These are phyloP conservation scores for Anthonomus grandis DNA, from an alignment of 1,140 invertebrate species.

Conservation along the genomic window DNA sequence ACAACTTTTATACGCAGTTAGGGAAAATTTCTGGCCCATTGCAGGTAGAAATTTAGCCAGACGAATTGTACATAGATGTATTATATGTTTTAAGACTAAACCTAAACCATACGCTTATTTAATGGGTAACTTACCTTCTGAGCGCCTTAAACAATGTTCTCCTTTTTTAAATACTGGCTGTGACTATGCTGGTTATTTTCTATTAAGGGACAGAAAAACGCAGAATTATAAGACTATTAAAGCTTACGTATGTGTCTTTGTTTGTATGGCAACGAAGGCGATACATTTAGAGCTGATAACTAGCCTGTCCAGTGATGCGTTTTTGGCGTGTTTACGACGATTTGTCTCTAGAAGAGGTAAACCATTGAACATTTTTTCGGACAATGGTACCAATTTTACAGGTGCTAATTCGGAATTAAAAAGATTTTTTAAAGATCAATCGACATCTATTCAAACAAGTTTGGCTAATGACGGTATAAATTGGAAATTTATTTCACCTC, in stretches of 20 bases:
- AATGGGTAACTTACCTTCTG: constrained; percentile 1
- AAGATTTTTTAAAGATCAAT: background rate
- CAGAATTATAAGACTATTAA: background rate
- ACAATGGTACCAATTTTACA: constrained; percentile 27
- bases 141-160: constrained; percentile 27
- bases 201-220: constrained; percentile 24
- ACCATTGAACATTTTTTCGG: constrained; percentile 31
- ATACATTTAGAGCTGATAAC: constrained; percentile 43
- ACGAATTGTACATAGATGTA: constrained; percentile 17
- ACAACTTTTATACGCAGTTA: background rate
- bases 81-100: constrained; percentile 27
- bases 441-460: background rate
- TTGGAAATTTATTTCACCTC: constrained; percentile 38
- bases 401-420: constrained; percentile 14
- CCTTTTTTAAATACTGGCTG: constrained; percentile 38
- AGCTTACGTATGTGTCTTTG: constrained; percentile 35
- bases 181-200: constrained; percentile 42
- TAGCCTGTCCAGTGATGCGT: constrained; percentile 25
- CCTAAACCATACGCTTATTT: background rate
- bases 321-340: constrained; percentile 35
- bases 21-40: constrained; percentile 1
- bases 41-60: constrained; percentile 1
- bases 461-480: constrained; percentile 1
- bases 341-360: constrained; percentile 43
- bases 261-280: constrained; percentile 38